Evolutionary conservation across 2,113 vertebrate genomes (phyloP), one percentile per base, ranked within the genome.

Genomic region (Rhagologus leucostigma): DNA sequence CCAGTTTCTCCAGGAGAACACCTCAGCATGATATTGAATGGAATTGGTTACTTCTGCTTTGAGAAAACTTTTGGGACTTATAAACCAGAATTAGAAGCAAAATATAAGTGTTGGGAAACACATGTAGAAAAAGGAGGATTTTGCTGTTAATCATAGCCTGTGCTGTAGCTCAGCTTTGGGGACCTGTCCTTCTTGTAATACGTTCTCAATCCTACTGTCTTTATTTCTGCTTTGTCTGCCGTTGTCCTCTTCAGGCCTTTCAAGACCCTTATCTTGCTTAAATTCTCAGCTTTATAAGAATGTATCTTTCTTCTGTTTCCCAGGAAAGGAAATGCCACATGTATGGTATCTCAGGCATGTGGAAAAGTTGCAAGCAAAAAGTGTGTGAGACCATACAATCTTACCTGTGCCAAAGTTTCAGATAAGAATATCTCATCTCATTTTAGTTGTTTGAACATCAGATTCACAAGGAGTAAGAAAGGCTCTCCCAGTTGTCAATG

Each of bases 171-270:
- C 41, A 18, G 19, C 8, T 69, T 8, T 62, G 18, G 17, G 30
- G 26, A 63, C 7, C 30, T 77, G 17, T 69, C 35, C 27, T 41
- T 39, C 29, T 71, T 55, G 10, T 73, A 17, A 33, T 13, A n/a
- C 0, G 0, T 64, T 87, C 37, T 57, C 53, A 65, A 0, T 62
- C 11, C 24, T 85, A 3, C 13, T 21, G 3, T 41, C 4, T 88
- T 56, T 50, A n/a, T 73, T 93, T 89, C 30, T 91, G 19, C 27
- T 57, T 85, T 79, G 22, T 64, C 49, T 53, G 8, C 6, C 65
- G 7, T 62, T 82, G 29, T 46, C 42, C 33, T 89, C 30, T 69
- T 63, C 42, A 89, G 26, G 13, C 23, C 22, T 64, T 86, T 84
- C 7, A 11, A 60, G 30, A 62, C 42, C 22, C 11, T 59, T 83